Percentiles rank a stretch among this genome's conserved stretches.
Conservation (phyloP, 2,888 invertebrate genomes). For the Xiphydria camelus region DNA sequence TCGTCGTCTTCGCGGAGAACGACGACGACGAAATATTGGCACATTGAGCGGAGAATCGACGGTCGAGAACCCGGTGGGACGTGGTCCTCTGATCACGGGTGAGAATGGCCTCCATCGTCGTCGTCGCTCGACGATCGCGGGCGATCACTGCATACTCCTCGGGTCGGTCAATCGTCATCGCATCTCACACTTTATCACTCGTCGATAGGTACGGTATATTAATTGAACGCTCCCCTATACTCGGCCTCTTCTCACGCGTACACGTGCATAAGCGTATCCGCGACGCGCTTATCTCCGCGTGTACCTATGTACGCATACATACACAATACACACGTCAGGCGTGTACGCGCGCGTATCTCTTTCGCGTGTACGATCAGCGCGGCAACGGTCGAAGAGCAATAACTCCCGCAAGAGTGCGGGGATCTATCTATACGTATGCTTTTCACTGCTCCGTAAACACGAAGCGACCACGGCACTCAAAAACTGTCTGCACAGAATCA, state of each 20-base stretch:
- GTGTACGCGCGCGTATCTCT: no score
- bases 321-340: no score
- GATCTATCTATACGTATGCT: no score
- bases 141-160: conserved; percentile 25
- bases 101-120: conserved; percentile 45
- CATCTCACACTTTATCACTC: conserved; percentile 33
- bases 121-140: conserved; percentile 32
- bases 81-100: conserved; percentile 52
- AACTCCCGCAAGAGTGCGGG: no score
- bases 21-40: neutral
- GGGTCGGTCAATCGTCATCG: conserved; percentile 25
- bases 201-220: conserved; percentile 1
- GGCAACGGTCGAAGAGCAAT: neutral
- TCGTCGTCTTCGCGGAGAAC: conserved; percentile 3
- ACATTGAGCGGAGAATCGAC: conserved; percentile 15
- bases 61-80: conserved; percentile 41
- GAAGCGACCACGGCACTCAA: conserved; percentile 2
- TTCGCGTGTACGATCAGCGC: conserved; percentile 10
- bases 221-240: no score
- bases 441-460: no score
- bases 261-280: neutral
- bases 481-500: conserved; percentile 44
- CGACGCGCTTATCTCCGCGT: neutral
- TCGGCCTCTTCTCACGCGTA: neutral
- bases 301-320: neutral